Conservation (phyloP, 1,140 invertebrate species). For the Pseudomyrmex dendroicus region DNA sequence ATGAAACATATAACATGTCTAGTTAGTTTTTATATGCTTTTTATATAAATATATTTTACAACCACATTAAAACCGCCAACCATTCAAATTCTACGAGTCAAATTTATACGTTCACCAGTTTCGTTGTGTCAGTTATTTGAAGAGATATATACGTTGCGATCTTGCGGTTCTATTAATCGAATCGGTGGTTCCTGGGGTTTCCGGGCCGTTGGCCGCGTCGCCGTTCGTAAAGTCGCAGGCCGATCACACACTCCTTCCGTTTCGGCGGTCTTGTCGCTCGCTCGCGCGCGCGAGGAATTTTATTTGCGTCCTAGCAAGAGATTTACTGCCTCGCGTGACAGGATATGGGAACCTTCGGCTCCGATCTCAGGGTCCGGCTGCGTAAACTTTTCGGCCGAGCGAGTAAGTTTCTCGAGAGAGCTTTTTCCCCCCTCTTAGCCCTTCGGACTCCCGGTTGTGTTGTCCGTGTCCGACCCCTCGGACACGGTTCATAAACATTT, state of each 20-base stretch:
- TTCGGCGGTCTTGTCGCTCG: conserved; percentile 2
- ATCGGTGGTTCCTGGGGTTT: conserved; percentile 40
- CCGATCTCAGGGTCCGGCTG: conserved; percentile 78
- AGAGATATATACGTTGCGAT: conserved; percentile 43
- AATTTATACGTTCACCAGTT: conserved; percentile 18
- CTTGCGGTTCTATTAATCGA: conserved; percentile 46
- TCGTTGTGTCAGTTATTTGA: not conserved
- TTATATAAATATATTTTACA: not conserved
- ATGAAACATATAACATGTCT: not conserved
- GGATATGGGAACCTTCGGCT: conserved; percentile 75
- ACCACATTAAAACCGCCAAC: not conserved
- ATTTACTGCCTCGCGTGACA: conserved; percentile 73
- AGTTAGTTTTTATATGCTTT: not conserved
- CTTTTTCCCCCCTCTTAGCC: conserved; percentile 23
- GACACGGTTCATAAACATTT: conserved; percentile 84
- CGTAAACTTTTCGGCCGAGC: conserved; percentile 76
- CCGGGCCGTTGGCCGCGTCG: conserved; percentile 49
- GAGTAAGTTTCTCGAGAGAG: conserved; percentile 60
- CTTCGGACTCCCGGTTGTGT: conserved; percentile 42
- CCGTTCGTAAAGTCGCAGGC: conserved; percentile 53
- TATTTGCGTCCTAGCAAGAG: conserved; percentile 66
- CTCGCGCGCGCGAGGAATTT: conserved; percentile 63
- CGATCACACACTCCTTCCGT: conserved; percentile 47
- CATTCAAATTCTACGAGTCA: no score
- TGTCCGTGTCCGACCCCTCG: conserved; percentile 73